Evolutionary conservation across 2,797 vertebrate genomes (phyloP).

Genomic region (Pangasius mekongensis): DNA sequence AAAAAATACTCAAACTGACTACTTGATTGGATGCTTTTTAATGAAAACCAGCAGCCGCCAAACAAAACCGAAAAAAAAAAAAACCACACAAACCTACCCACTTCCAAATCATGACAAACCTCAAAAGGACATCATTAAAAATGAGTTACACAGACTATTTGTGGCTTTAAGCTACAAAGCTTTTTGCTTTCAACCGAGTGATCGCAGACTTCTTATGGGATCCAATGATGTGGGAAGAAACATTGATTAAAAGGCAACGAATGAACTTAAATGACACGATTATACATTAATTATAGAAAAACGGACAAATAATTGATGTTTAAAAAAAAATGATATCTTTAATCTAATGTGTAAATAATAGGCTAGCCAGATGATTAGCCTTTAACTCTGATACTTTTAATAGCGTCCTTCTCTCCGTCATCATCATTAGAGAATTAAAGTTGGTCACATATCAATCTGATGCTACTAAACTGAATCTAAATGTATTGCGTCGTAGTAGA

Average conservation of each 20-base stretch:
- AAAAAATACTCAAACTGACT: background rate
- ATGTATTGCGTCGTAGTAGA: background rate
- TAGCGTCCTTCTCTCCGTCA: background rate
- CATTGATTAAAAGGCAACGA: background rate
- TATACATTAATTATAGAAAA: background rate
- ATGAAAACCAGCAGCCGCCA: background rate
- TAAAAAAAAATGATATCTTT: background rate
- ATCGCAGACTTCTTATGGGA: background rate
- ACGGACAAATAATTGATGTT: background rate
- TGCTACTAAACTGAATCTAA: background rate
- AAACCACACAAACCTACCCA: background rate
- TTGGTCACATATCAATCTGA: background rate
- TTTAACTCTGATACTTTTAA: background rate
- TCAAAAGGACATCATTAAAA: background rate
- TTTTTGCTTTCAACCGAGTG: background rate
- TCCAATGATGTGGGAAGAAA: no score
- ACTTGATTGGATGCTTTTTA: background rate
- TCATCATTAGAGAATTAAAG: background rate
- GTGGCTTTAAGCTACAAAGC: slow-evolving; percentile 12
- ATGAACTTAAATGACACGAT: background rate
- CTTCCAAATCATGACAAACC: background rate
- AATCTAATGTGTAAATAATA: background rate
- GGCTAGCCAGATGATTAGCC: background rate
- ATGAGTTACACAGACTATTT: background rate
- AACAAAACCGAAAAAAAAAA: background rate